Evolutionary conservation across 1,140 invertebrate species (phyloP).

Genomic region (Lanistes nyassanus): DNA sequence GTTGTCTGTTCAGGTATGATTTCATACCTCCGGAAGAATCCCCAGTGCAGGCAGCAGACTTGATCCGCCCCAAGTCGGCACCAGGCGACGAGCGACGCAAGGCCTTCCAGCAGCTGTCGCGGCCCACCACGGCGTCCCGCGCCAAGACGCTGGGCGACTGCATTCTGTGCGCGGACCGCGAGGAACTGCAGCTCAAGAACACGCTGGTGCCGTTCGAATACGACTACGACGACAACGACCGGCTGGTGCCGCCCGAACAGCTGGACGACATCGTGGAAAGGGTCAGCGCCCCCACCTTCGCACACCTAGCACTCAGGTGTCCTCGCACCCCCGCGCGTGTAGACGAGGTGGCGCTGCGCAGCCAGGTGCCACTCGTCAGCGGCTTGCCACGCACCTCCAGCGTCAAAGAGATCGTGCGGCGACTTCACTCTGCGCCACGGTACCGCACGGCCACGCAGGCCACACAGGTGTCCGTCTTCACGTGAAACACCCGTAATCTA

Average conservation of each 20-base stretch:
- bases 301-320: conserved; percentile 1
- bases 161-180: conserved; percentile 21
- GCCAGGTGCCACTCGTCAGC: conserved; percentile 26
- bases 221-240: conserved; percentile 24
- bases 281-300: conserved; percentile 24
- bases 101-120: conserved; percentile 29
- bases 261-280: conserved; percentile 25
- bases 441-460: neutral
- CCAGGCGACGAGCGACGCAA: conserved; percentile 23
- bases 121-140: conserved; percentile 34
- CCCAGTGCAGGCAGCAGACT: neutral
- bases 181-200: conserved; percentile 26
- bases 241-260: conserved; percentile 15
- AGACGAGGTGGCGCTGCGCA: conserved; percentile 12
- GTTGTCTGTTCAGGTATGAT: conserved; percentile 6
- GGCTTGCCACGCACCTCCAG: conserved; percentile 28
- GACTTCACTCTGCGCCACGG: conserved; percentile 19
- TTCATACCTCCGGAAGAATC: neutral
- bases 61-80: conserved; percentile 3
- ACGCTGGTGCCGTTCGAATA: conserved; percentile 32
- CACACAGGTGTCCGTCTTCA: conserved; percentile 9
- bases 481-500: too few relatives aligned
- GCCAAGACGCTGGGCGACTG: conserved; percentile 32
- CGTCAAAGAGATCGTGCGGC: conserved; percentile 28
- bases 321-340: conserved; percentile 3